Evolutionary conservation across 2,888 invertebrate species (phyloP), one percentile per base, ranked within the genome.

Genomic region (Melikaiella ostensackeni): DNA sequence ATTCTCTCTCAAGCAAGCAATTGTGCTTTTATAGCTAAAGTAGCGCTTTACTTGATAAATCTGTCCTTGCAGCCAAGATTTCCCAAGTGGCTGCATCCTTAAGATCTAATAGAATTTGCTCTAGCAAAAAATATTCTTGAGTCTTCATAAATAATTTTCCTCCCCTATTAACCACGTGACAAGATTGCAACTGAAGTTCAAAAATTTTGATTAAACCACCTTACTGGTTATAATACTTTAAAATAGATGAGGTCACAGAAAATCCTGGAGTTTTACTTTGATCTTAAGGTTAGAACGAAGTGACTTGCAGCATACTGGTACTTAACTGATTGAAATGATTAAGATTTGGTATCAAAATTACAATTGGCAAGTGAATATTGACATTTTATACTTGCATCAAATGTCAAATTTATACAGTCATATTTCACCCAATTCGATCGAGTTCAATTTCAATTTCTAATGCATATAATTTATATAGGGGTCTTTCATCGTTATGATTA

Each of bases 11-110:
- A 50, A 50, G n/a, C 19, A 30, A n/a, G 30, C n/a, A 50, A 70
- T 70, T 50, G 30, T 50, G 50, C 70, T 70, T 46, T 33, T 33
- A 50, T 6, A 50, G 50, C 50, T 70, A 30, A 70, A 70, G 70
- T 50, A 70, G 70, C 16, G 27, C 70, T 70, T 70, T 50, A 30
- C 50, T 50, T 70, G 50, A 70, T 70, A 70, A 70, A 70, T 70
- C 50, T 70, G 70, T 70, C 70, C 46, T 50, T 50, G 70, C 33
- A 70, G 50, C 30, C 30, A 70, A 70, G 70, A 70, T 70, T 70
- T 70, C 70, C 70, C 70, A 50, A 30, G 70, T 19, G 70, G 50
- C 46, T 70, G 50, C 46, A 30, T 70, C 70, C 50, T 70, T 27
- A 9, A 70, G 33, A 70, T 30, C 19, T 33, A 70, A 70, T 50